Base-by-base conservation (phyloP, 2,888 invertebrate genomes). In the Ochropacha duplaris region DNA sequence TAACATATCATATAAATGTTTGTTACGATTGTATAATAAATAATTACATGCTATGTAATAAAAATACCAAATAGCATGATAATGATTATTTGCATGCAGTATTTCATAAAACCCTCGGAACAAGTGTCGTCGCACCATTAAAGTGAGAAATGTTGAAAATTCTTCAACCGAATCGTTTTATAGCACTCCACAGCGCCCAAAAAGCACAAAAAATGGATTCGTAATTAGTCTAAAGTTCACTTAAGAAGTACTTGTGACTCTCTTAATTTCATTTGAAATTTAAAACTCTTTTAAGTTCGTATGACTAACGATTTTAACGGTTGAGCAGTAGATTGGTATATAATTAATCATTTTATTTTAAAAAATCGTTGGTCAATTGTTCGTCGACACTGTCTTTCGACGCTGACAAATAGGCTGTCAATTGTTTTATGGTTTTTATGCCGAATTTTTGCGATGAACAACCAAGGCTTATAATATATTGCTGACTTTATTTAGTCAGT, bases 221-320 rank as follows among this genome's bases (percentile, higher is more conserved):
- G 34, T 66, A 66, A 64, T 66, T 66, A 64, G 60, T 57, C 61
- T 58, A 57, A 60, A 65, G 58, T 60, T 36, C 58, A 61, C 60
- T 63, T 57, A 60, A 68, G 62, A 54, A 60, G 56, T 57, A 54
- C 64, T 63, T 54, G 55, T 26, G 31, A 56, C 55, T 60, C 61
- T 44, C 44, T 44, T 44, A 44, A 44, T 44, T 60, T 56, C 31
- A 11, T 52, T 34, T 4, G 31, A 22, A 50, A 50, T 52, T 56
- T 51, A 49, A 49, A 49, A 52, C 52, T 22, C 49, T 44, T 44
- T 55, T 49, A 44, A 57, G 39, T 50, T 57, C 22, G 52, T 49
- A 57, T 57, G 57, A 57, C 39, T 57, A 55, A 57, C 54, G 57
- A 34, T 50, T 50, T 54, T 50, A 57, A 57, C 54, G 49, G 57